Percentiles rank a stretch among this genome's conserved stretches.
Evolutionary conservation across 2,888 invertebrate genomes (phyloP).

Genomic region (Cataglyphis albicans): DNA sequence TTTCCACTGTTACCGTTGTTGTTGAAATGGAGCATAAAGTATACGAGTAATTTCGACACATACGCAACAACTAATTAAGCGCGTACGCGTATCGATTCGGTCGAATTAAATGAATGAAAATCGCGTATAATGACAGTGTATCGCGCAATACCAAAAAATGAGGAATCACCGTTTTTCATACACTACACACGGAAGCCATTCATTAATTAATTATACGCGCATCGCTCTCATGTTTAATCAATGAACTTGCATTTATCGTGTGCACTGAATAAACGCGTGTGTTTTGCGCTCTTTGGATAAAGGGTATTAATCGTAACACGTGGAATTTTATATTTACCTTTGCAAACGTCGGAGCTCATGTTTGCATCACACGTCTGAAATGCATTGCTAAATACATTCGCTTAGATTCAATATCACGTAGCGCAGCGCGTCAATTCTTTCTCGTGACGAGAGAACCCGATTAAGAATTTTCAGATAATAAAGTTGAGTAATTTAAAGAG

Average conservation of each 20-base stretch:
- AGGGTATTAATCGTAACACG: slow-evolving; percentile 53
- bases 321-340: slow-evolving; percentile 55
- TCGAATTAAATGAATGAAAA: slow-evolving; percentile 58
- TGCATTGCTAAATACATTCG: background rate
- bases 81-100: slow-evolving; percentile 53
- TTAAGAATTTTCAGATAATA: background rate
- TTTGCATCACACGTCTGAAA: slow-evolving; percentile 31
- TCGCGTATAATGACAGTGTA: slow-evolving; percentile 54
- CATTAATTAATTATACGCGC: slow-evolving; percentile 57
- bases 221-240: slow-evolving; percentile 55
- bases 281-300: slow-evolving; percentile 46
- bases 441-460: background rate
- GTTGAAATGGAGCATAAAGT: slow-evolving; percentile 57
- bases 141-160: slow-evolving; percentile 59
- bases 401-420: background rate
- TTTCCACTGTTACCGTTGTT: slow-evolving; percentile 36
- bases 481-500: background rate
- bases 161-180: slow-evolving; percentile 55
- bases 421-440: background rate
- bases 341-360: slow-evolving; percentile 18
- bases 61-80: slow-evolving; percentile 55
- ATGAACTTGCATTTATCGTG: slow-evolving; percentile 55
- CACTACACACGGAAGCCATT: slow-evolving; percentile 52
- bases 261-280: slow-evolving; percentile 52
- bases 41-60: slow-evolving; percentile 53